Conservation (phyloP, 2,888 invertebrate species). For the Chrysolina americana region DNA sequence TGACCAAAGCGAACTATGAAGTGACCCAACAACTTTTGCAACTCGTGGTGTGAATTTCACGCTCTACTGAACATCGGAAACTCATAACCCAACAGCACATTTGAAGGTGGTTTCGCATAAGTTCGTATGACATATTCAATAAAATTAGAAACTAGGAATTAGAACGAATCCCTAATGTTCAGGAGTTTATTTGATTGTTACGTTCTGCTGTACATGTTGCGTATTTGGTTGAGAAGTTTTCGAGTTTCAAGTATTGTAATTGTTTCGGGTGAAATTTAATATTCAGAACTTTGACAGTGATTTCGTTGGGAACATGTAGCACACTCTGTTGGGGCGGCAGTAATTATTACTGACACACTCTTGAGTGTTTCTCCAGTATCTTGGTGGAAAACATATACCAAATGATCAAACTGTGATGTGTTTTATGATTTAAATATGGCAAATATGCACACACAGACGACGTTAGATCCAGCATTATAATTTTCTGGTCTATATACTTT, state of each 20-base stretch:
- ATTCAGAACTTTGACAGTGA: background rate
- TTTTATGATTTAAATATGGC: too few species aligned
- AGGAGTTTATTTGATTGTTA: background rate
- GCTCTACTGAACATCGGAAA: background rate
- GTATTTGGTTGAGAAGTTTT: background rate
- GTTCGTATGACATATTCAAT: background rate
- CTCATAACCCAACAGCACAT: background rate
- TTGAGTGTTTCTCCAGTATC: background rate
- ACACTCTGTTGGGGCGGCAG: background rate
- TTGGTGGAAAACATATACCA: too few species aligned
- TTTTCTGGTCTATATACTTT: too few species aligned
- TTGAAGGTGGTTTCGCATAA: background rate
- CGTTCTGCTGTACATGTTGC: slow-evolving; percentile 11
- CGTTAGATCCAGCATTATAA: too few species aligned
- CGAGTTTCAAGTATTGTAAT: slow-evolving; percentile 13
- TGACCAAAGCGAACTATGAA: background rate
- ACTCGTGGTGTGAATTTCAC: background rate
- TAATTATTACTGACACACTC: too few species aligned
- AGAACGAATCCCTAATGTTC: slow-evolving; percentile 17
- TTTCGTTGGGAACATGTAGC: background rate
- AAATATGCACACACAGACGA: too few species aligned
- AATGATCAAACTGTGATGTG: too few species aligned
- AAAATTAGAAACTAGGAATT: background rate
- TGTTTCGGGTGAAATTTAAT: slow-evolving; percentile 2
- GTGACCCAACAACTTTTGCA: background rate